Percentiles rank a stretch among this genome's conserved stretches.
phyloP scores from a whole-genome alignment of 2,113 vertebrate genomes.

The Osmerus eperlanus region DNA sequence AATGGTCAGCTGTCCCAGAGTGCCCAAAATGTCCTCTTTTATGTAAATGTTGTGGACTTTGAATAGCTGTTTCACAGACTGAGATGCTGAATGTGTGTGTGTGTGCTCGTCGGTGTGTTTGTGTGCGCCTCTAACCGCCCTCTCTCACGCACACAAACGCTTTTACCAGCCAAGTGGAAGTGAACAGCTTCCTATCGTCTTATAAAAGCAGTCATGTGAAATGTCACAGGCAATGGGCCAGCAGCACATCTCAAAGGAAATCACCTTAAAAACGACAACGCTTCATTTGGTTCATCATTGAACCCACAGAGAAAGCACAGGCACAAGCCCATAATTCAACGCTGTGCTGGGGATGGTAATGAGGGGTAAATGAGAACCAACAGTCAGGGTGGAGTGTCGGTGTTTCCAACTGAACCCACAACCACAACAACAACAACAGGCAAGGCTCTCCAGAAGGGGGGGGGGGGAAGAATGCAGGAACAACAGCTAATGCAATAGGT shows the following conservation, averaged over 20 bases:
- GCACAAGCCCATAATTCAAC: constrained; percentile 65
- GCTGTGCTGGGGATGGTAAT: constrained; percentile 73
- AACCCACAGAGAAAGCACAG: constrained; percentile 55
- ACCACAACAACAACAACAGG: not conserved
- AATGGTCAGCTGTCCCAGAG: too few relatives aligned
- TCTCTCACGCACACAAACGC: constrained; percentile 9
- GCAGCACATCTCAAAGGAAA: constrained; percentile 64
- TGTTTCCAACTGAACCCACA: not conserved
- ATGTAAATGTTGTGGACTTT: too few relatives aligned
- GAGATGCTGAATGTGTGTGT: not conserved
- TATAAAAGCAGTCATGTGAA: constrained; percentile 51
- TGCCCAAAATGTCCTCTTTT: too few relatives aligned
- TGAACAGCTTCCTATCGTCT: constrained; percentile 38
- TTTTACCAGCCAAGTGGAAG: constrained; percentile 44
- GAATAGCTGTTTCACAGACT: too few relatives aligned
- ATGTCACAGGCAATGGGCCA: constrained; percentile 54
- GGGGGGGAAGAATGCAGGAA: not conserved
- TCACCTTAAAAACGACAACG: constrained; percentile 63
- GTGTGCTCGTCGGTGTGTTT: not conserved
- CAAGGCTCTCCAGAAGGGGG: too few relatives aligned
- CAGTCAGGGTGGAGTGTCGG: constrained; percentile 46
- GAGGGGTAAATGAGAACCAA: constrained; percentile 73
- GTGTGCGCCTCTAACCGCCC: constrained; percentile 28
- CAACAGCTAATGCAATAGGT: not conserved
- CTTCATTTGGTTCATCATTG: constrained; percentile 72